Base-by-base conservation (phyloP, 2,113 vertebrate species). In the Pachypanchax playfairii region DNA sequence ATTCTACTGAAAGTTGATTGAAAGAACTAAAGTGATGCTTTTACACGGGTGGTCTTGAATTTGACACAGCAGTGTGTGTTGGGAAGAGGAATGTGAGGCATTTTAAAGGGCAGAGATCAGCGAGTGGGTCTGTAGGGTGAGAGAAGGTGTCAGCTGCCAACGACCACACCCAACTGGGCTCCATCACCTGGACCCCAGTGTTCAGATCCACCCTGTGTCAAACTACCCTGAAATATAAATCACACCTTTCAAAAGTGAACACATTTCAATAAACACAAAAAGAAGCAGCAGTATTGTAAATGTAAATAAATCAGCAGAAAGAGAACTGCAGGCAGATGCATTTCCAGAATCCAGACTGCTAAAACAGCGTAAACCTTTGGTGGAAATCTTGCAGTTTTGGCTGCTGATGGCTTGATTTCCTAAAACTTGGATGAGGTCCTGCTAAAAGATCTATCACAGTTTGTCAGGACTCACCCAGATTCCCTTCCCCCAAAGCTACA, bases 401-500 rank as follows among this genome's bases (percentile, higher is more conserved):
- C 20, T 6, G 39, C 9, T 25, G 4, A 25, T 29, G 24, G 57
- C 6, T 41, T 42, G 21, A 18, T 53, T 54, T 50, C 14, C 31
- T 9, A 35, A 35, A 35, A 35, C 10, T 35, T 49, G n/a, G 29
- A 31, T 4, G 4, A 2, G 35, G 61, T 61, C 57, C 28, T 44
- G 4, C 18, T 50, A 4, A 18, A 10, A 39, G 13, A 58, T 24
- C 28, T 12, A 41, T 1, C 31, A n/a, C 3, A 36, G 13, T 58
- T n/a, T n/a, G 55, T 73, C 46, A 53, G 52, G 47, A 66, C 50
- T 69, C 60, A 48, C 24, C 28, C 21, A 5, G 15, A 2, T 35
- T 66, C 75, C 82, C 74, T 77, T 71, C 75, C 81, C 75, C 85
- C 79, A 73, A 58, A 41, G 35, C 56, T 46, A 12, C 26, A 62